Evolutionary conservation across 2,888 invertebrate species (phyloP), one percentile per base, ranked within the genome.

Genomic region (Troglohyphantes excavatus): DNA sequence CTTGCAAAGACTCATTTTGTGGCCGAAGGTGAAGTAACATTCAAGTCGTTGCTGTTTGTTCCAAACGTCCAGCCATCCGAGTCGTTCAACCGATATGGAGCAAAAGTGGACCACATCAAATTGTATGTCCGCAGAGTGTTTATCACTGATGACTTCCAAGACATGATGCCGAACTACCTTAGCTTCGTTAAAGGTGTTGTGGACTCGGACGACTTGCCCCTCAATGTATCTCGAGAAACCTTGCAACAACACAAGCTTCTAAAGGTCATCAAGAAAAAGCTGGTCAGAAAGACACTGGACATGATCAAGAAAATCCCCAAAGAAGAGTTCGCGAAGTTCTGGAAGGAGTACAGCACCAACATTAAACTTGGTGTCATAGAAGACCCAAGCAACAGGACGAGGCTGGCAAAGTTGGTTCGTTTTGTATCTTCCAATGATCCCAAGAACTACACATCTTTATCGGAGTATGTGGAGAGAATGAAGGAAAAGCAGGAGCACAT

Each of bases 71-170:
- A 98, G 93, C 98, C 99, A 0, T 95, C 96, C 11, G 99, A 99
- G 93, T 96, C 96, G 92, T 99, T 99, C 95, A 98, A 98, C 94
- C 96, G 96, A 93, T 99, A 99, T 93, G 99, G 99, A 92, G 97
- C 98, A 92, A 97, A 97, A 93, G 96, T 96, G 3, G 98, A 99
- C 94, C 96, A 97, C 94, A 98, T 99, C 93, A 93, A 95, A 95
- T 95, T 99, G 91, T 99, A 98, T 94, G 99, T 99, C 84, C 95
- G 99, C 90, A 95, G 99, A 91, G 99, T 99, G 19, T 99, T 99
- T 95, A 99, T 99, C 94, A 99, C 99, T 9, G 99, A 99, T 94
- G 98, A 99, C 94, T 99, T 99, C 95, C 98, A 98, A 93, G 99
- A 99, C 93, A 98, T 99, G 96, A 97, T 99, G 96, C 99, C 99